These are phyloP conservation scores for Festucalex cinctus DNA, from an alignment of 2,113 vertebrate genomes.

Conservation along the genomic window DNA sequence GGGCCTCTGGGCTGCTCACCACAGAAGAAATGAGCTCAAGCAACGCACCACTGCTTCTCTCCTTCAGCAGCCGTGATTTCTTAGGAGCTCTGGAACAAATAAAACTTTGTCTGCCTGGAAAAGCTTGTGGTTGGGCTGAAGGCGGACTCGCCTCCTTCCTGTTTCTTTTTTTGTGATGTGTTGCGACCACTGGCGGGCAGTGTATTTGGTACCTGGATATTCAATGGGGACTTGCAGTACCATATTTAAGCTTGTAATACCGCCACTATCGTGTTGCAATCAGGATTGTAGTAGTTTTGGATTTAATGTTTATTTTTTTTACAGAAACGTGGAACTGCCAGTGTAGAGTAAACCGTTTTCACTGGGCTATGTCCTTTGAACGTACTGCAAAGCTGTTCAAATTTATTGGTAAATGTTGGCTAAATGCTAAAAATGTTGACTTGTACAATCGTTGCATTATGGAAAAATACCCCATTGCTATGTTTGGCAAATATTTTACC, in stretches of 20 bases:
- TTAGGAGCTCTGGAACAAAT: slow-evolving; percentile 25
- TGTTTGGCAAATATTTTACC: no score
- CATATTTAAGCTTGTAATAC: not conserved
- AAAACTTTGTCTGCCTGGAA: slow-evolving; percentile 29
- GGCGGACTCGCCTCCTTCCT: not conserved
- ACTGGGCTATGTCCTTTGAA: no score
- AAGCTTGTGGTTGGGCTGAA: slow-evolving; percentile 26
- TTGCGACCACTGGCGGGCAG: no score
- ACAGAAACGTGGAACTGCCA: no score
- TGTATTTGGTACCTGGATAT: not conserved
- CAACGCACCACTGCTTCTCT: slow-evolving; percentile 21
- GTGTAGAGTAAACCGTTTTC: no score
- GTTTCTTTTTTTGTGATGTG: not conserved
- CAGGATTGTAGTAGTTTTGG: no score
- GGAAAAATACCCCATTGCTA: no score
- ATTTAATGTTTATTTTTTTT: no score
- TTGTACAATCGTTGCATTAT: no score
- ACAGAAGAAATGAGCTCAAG: slow-evolving; percentile 56
- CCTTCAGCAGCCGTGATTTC: slow-evolving; percentile 22
- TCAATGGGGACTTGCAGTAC: not conserved
- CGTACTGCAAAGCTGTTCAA: no score
- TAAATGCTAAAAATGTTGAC: no score
- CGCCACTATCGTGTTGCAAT: not conserved
- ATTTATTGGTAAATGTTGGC: no score
- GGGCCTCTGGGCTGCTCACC: slow-evolving; percentile 43